Percentiles rank a stretch among this genome's conserved stretches.
phyloP scores from a whole-genome alignment of 2,113 vertebrate genomes.

The Lynx canadensis region DNA sequence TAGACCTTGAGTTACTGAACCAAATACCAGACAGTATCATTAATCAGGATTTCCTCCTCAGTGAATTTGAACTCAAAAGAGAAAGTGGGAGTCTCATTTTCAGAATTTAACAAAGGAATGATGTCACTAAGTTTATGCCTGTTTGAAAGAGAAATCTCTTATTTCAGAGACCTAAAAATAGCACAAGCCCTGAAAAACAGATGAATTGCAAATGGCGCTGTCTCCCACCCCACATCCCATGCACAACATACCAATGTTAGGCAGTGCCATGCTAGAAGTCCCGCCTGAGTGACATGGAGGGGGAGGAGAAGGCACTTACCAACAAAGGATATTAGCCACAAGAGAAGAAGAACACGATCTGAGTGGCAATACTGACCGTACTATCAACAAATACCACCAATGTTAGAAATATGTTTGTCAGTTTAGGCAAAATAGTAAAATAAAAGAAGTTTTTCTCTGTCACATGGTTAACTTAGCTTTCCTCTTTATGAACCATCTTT shows the following conservation, averaged over 20 bases:
- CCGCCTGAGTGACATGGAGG: background rate
- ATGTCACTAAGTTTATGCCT: background rate
- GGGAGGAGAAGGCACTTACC: background rate
- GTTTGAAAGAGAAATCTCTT: background rate
- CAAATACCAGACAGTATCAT: background rate
- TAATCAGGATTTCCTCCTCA: background rate
- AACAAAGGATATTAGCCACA: background rate
- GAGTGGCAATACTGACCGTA: background rate
- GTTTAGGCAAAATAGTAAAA: background rate
- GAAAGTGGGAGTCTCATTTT: background rate
- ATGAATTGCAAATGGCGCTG: background rate
- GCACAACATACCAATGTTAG: background rate
- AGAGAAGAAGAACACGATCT: background rate
- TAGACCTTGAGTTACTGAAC: background rate
- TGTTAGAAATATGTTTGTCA: background rate
- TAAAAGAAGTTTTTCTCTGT: background rate
- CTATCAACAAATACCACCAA: background rate
- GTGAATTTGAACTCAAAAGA: background rate
- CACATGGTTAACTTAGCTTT: background rate
- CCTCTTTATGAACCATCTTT: background rate
- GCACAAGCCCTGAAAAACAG: background rate
- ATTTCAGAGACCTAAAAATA: background rate
- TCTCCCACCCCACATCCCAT: background rate
- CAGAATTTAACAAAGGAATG: background rate
- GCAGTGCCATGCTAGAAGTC: too few relatives aligned